Percentiles rank a stretch among this genome's conserved stretches.
phyloP scores from a whole-genome alignment of 2,113 vertebrate species.

The Ptilorrhoa leucosticta region DNA sequence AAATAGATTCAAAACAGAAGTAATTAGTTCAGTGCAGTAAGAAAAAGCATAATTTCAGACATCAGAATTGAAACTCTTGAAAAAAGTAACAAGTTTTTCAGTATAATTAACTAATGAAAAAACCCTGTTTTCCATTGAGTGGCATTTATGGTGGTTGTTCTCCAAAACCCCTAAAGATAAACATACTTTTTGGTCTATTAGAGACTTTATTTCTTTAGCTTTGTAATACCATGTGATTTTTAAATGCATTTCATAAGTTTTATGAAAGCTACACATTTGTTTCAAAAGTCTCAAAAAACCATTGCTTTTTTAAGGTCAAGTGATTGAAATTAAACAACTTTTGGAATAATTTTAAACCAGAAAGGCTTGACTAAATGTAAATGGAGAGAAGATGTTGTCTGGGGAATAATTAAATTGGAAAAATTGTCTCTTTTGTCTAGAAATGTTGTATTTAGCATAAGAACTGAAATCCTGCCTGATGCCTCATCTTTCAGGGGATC shows the following conservation, averaged over 20 bases:
- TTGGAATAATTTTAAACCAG: neutral
- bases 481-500: neutral
- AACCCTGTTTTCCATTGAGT: fast-evolving
- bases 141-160: neutral
- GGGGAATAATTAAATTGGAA: neutral
- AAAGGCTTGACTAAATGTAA: neutral
- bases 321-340: neutral
- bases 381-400: neutral
- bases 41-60: neutral
- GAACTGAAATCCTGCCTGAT: neutral
- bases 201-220: neutral
- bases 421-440: neutral
- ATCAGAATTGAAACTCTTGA: neutral
- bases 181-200: neutral
- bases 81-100: neutral
- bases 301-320: neutral
- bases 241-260: neutral
- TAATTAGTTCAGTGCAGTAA: neutral
- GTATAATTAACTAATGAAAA: neutral
- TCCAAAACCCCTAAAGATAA: neutral
- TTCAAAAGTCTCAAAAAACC: neutral
- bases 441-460: neutral
- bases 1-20: neutral
- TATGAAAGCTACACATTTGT: neutral
- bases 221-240: neutral